phyloP scores from a whole-genome alignment of 2,797 vertebrate genomes.

The Podarcis siculus region DNA sequence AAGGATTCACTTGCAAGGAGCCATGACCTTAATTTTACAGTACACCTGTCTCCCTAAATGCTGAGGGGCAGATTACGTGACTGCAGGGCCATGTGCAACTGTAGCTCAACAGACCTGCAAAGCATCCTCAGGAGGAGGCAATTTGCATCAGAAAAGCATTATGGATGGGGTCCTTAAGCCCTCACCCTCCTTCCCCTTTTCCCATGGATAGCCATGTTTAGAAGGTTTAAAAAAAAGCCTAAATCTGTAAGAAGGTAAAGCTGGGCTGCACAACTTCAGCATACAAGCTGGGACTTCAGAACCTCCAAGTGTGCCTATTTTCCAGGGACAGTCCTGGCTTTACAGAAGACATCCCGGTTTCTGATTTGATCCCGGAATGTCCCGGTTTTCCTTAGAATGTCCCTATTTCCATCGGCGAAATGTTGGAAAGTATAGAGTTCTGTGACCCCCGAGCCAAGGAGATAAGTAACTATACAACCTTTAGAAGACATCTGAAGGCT shows the following conservation, averaged over 20 bases:
- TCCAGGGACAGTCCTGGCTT: no score
- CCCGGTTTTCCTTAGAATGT: no score
- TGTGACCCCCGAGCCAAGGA: no score
- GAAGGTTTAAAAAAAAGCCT: background rate
- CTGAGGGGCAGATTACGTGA: background rate
- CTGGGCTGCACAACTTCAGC: background rate
- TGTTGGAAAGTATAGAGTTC: no score
- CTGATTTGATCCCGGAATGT: no score
- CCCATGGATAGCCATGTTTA: background rate
- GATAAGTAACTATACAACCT: no score
- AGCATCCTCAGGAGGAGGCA: background rate
- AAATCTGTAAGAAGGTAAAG: background rate
- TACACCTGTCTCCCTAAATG: background rate
- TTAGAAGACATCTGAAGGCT: no score
- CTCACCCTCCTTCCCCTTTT: background rate
- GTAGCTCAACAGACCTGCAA: background rate
- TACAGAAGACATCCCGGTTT: no score
- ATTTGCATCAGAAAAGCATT: background rate
- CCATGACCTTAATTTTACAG: background rate
- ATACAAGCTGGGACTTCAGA: background rate
- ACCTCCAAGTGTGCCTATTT: no score
- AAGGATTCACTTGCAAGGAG: background rate
- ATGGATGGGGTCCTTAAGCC: background rate
- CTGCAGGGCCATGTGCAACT: background rate
- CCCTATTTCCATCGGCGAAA: no score